A percentile compares a stretch with the other conserved stretches of the same genome.
Conservation (phyloP, 2,888 invertebrate genomes). For the Lochmaea crataegi region DNA sequence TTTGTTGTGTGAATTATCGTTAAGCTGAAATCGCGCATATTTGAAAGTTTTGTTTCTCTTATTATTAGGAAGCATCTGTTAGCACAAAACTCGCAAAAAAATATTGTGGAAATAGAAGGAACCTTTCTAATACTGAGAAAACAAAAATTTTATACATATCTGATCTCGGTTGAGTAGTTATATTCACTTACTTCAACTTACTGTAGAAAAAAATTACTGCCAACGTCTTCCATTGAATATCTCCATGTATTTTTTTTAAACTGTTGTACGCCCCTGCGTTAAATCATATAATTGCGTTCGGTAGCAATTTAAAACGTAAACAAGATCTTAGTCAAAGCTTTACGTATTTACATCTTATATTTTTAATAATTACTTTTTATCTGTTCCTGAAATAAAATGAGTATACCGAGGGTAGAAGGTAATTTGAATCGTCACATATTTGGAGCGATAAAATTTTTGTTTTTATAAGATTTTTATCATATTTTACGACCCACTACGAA, state of each 20-base stretch:
- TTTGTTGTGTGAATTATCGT: too few relatives aligned
- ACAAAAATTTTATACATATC: too few relatives aligned
- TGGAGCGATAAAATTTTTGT: not conserved
- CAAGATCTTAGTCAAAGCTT: slow-evolving; percentile 23
- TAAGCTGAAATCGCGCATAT: too few relatives aligned
- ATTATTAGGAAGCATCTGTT: too few relatives aligned
- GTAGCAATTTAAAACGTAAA: slow-evolving; percentile 26
- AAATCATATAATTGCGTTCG: slow-evolving; percentile 27
- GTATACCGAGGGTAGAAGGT: slow-evolving; percentile 1
- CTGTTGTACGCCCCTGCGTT: not conserved
- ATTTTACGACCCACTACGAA: not conserved
- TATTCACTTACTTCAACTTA: too few relatives aligned
- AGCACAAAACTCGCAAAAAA: too few relatives aligned
- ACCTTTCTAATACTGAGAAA: too few relatives aligned
- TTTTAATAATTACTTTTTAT: slow-evolving; percentile 22
- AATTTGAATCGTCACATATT: slow-evolving; percentile 12
- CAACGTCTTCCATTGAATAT: not conserved
- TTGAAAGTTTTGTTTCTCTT: too few relatives aligned
- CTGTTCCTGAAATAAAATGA: slow-evolving; percentile 4
- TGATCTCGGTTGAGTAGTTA: too few relatives aligned
- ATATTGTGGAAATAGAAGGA: too few relatives aligned
- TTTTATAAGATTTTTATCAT: not conserved
- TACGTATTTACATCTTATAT: slow-evolving; percentile 21
- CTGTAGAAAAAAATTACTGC: too few relatives aligned
- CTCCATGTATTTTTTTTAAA: not conserved